phyloP scores from a whole-genome alignment of 2,888 invertebrate species.

The Drosophila buzzatii region DNA sequence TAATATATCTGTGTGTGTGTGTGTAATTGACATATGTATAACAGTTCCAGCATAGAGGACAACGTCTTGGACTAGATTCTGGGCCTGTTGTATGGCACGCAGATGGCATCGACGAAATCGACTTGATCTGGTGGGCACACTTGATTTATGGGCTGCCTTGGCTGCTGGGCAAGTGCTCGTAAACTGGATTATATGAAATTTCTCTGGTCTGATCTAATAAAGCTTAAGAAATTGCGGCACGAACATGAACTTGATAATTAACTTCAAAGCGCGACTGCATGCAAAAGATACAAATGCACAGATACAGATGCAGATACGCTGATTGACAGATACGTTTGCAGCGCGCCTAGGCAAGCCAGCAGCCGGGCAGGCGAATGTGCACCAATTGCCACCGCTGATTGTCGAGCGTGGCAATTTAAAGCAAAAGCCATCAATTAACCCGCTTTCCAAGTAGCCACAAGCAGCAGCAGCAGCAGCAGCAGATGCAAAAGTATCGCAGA shows the following conservation, averaged over 20 bases:
- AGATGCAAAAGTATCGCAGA: conserved; percentile 56
- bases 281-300: conserved; percentile 63
- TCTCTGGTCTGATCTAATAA: conserved; percentile 67
- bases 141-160: conserved; percentile 44
- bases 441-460: conserved; percentile 60
- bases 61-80: conserved; percentile 26
- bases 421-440: conserved; percentile 81
- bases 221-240: conserved; percentile 76
- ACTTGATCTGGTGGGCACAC: conserved; percentile 46
- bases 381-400: conserved; percentile 58
- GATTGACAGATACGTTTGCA: conserved; percentile 51
- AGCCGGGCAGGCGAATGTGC: conserved; percentile 9
- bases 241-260: conserved; percentile 80
- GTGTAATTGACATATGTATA: not conserved
- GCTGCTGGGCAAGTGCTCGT: conserved; percentile 21
- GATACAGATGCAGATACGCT: conserved; percentile 25
- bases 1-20: not conserved
- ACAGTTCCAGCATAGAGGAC: conserved; percentile 8
- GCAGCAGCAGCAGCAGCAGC: conserved; percentile 9
- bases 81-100: conserved; percentile 43
- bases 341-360: not conserved
- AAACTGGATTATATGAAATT: conserved; percentile 54
- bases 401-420: conserved; percentile 77
- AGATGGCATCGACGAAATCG: conserved; percentile 59
- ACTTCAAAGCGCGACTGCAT: conserved; percentile 64